Conservation (phyloP, 2,888 invertebrate genomes). For the Acanthosepion esculentum region DNA sequence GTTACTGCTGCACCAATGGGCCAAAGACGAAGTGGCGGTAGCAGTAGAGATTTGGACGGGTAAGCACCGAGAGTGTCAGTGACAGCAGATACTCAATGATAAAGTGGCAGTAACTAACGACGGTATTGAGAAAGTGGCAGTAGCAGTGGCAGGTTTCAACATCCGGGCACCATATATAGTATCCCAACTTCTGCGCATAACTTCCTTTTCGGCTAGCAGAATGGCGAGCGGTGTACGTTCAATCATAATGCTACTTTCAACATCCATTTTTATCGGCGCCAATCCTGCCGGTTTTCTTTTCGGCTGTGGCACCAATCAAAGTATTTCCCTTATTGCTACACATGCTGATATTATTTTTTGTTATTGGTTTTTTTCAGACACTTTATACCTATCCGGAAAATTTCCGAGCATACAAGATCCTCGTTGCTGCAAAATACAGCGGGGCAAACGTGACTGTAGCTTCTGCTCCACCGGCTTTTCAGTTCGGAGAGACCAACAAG, state of each 20-base stretch:
- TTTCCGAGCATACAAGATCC: slow-evolving; percentile 97
- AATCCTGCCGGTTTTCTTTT: not conserved
- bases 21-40: not conserved
- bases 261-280: not conserved
- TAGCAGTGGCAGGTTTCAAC: not conserved
- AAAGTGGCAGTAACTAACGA: not conserved
- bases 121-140: not conserved
- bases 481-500: slow-evolving; percentile 95
- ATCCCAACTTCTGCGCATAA: slow-evolving; percentile 57
- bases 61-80: not conserved
- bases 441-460: slow-evolving; percentile 80
- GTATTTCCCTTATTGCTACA: not conserved
- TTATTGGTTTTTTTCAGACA: slow-evolving; percentile 81
- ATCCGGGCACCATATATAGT: slow-evolving; percentile 47
- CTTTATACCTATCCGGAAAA: slow-evolving; percentile 98
- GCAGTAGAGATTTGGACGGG: not conserved
- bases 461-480: slow-evolving; percentile 78
- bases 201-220: slow-evolving; percentile 70
- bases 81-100: not conserved
- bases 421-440: slow-evolving; percentile 97
- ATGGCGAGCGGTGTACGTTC: slow-evolving; percentile 79
- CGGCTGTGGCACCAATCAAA: not conserved
- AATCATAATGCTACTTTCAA: not conserved
- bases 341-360: not conserved
- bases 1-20: not conserved